These are phyloP conservation scores for Chydorus sphaericus DNA, from an alignment of 2,888 invertebrate species.

Conservation along the genomic window DNA sequence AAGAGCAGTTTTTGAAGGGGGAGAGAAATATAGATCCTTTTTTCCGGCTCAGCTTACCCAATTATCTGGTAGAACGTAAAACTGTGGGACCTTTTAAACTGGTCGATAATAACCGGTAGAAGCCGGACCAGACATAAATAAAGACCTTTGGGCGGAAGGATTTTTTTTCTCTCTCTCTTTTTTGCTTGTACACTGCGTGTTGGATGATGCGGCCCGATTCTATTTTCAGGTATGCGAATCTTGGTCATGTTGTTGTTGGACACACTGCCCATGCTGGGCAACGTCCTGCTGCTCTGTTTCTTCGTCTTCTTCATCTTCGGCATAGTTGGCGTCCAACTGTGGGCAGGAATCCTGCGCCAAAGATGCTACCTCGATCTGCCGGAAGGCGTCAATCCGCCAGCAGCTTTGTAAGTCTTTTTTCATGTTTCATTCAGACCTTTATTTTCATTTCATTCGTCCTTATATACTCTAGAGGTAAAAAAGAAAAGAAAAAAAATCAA, in stretches of 20 bases:
- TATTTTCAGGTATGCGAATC: constrained; percentile 81
- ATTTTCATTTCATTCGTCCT: background rate
- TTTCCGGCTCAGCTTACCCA: no score
- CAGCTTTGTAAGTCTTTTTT: constrained; percentile 14
- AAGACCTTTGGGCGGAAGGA: no score
- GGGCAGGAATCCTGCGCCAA: constrained; percentile 94
- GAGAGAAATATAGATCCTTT: no score
- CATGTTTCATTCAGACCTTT: background rate
- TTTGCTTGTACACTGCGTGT: background rate
- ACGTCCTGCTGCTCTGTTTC: constrained; percentile 94
- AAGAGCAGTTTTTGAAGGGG: no score
- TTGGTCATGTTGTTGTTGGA: constrained; percentile 95
- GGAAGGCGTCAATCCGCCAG: constrained; percentile 15
- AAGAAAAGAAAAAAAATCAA: background rate
- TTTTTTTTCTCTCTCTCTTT: background rate
- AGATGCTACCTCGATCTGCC: constrained; percentile 71
- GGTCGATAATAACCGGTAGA: no score
- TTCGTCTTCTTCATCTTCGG: constrained; percentile 99
- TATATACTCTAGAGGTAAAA: background rate
- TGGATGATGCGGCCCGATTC: no score
- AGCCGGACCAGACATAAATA: no score
- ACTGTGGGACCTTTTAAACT: no score
- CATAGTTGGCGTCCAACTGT: constrained; percentile 97
- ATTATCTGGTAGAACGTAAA: no score
- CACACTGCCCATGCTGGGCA: constrained; percentile 97